phyloP scores from a whole-genome alignment of 2,113 vertebrate genomes.

The Brachyhypopomus occidentalis region DNA sequence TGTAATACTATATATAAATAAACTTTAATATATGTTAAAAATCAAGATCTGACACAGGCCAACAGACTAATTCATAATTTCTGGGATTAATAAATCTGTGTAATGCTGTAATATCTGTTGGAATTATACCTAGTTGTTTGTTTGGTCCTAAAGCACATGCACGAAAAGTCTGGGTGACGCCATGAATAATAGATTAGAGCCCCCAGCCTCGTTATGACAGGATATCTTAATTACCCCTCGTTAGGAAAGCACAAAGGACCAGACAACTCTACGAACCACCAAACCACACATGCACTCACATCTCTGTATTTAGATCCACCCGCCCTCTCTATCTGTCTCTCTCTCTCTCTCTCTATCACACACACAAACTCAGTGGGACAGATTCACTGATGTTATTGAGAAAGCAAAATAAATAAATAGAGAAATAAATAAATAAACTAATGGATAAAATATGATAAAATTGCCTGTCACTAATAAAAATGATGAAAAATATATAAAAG shows the following conservation, averaged over 20 bases:
- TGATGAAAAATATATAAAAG: no score
- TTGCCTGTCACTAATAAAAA: no score
- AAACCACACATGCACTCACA: conserved; percentile 18
- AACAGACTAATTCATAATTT: background rate
- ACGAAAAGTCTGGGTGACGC: conserved; percentile 25
- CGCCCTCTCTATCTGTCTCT: background rate
- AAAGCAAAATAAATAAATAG: no score
- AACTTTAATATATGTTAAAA: no score
- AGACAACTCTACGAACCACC: conserved; percentile 18
- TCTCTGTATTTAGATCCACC: background rate
- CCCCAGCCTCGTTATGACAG: conserved; percentile 52
- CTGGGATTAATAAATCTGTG: background rate
- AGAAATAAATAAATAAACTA: no score
- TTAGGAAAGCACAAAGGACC: conserved; percentile 23
- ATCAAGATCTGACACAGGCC: background rate
- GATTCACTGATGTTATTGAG: no score
- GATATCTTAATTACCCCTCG: conserved; percentile 61
- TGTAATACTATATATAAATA: no score
- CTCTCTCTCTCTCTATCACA: background rate
- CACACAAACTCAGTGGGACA: no score
- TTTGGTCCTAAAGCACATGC: conserved; percentile 25
- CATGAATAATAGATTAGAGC: conserved; percentile 71
- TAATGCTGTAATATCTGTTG: background rate
- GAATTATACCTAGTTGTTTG: background rate
- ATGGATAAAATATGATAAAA: no score